A percentile compares a stretch with the other conserved stretches of the same genome.
Conservation (phyloP, 2,888 invertebrate species). For the Cataglyphis cursor region DNA sequence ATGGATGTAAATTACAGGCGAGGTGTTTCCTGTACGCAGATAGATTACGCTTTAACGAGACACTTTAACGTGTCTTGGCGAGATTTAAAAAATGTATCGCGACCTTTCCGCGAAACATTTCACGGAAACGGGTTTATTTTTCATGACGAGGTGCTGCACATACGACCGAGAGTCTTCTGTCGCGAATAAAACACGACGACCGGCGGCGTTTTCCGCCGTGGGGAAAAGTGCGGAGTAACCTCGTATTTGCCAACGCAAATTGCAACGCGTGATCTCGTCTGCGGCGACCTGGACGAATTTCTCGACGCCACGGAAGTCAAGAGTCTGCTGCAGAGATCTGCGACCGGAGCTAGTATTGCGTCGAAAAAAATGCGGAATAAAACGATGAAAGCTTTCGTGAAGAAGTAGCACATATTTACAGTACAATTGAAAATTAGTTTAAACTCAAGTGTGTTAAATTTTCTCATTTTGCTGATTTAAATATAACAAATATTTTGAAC, state of each 20-base stretch:
- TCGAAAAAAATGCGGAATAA: not conserved
- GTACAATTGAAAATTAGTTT: not conserved
- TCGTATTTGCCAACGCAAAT: slow-evolving; percentile 8
- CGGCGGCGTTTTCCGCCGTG: slow-evolving; percentile 3
- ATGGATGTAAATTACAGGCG: slow-evolving; percentile 21
- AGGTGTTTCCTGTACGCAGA: not conserved
- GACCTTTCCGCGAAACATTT: slow-evolving; percentile 12
- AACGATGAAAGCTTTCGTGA: not conserved
- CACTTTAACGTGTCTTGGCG: not conserved
- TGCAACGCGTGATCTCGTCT: slow-evolving; percentile 21
- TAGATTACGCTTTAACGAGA: slow-evolving; percentile 47
- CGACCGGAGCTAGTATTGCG: not conserved
- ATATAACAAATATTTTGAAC: not conserved
- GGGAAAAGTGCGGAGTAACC: not conserved
- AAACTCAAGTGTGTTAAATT: not conserved
- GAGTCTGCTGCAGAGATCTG: not conserved
- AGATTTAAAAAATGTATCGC: slow-evolving; percentile 48
- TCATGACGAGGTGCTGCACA: not conserved
- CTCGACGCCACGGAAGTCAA: not conserved
- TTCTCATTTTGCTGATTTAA: not conserved
- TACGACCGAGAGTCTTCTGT: not conserved
- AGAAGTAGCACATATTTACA: not conserved
- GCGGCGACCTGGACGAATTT: slow-evolving; percentile 20
- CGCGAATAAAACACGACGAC: slow-evolving; percentile 53
- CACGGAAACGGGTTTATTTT: slow-evolving; percentile 34